Conservation (phyloP, 2,113 vertebrate species). For the Balaeniceps rex region DNA sequence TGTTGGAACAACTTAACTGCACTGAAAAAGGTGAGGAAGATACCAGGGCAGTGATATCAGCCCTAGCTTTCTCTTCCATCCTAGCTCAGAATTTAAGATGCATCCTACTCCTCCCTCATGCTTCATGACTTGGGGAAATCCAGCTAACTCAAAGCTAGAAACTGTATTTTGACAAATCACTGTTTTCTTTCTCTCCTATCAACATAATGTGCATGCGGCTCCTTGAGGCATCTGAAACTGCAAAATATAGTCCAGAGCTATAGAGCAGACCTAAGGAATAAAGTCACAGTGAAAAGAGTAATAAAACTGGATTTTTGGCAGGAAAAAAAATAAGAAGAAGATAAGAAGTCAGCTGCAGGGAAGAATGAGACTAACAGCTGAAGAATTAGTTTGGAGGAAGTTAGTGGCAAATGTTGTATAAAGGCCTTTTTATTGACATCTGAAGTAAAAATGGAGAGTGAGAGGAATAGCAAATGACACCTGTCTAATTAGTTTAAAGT, state of each 20-base stretch:
- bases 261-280: not conserved
- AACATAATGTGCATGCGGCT: not conserved
- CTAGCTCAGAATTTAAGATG: not conserved
- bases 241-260: not conserved
- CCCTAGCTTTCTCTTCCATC: not conserved
- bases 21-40: not conserved
- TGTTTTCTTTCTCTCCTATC: not conserved
- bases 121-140: not conserved
- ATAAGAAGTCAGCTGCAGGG: not conserved
- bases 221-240: not conserved
- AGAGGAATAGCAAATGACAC: not conserved
- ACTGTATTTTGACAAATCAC: not conserved
- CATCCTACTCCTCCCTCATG: not conserved
- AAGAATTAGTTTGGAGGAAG: not conserved
- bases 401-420: not conserved
- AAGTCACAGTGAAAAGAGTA: not conserved
- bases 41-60: not conserved
- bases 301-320: not conserved
- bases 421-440: not conserved
- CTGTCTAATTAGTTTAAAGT: not conserved
- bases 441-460: not conserved
- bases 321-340: not conserved
- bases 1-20: accelerated
- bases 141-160: not conserved
- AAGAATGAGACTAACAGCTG: not conserved